A percentile compares a stretch with the other conserved stretches of the same genome.
phyloP scores from a whole-genome alignment of 2,888 invertebrate genomes.

The Andrena camellia region DNA sequence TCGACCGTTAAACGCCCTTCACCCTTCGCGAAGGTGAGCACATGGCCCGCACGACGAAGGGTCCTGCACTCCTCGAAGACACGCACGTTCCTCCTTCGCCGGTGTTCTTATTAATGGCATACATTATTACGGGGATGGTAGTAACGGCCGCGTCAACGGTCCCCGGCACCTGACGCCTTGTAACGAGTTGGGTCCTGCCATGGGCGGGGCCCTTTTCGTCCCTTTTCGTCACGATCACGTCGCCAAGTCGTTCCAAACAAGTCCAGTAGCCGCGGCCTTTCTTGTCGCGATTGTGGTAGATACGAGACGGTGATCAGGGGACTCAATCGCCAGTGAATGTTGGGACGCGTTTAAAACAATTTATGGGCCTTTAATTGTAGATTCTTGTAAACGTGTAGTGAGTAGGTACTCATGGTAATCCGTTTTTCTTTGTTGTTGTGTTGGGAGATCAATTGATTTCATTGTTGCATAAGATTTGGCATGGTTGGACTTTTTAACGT shows the following conservation, averaged over 20 bases:
- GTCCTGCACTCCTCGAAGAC: slow-evolving; percentile 73
- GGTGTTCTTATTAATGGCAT: slow-evolving; percentile 82
- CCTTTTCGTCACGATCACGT: slow-evolving; percentile 70
- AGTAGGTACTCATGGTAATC: too few species aligned
- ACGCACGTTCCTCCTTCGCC: slow-evolving; percentile 70
- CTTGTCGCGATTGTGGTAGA: slow-evolving; percentile 25
- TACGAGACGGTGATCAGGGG: neutral
- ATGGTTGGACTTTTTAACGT: too few species aligned
- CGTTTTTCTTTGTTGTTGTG: too few species aligned
- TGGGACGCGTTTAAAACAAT: neutral
- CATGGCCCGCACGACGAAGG: slow-evolving; percentile 78
- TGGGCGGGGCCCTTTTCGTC: slow-evolving; percentile 63
- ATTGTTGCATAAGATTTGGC: too few species aligned
- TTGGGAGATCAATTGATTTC: too few species aligned
- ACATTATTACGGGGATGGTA: slow-evolving; percentile 80
- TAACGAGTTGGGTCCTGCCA: slow-evolving; percentile 71
- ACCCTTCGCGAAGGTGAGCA: slow-evolving; percentile 76
- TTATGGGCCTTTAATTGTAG: neutral
- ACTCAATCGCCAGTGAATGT: neutral
- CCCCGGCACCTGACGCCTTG: slow-evolving; percentile 83
- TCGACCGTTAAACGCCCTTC: slow-evolving; percentile 81
- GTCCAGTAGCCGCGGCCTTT: slow-evolving; percentile 57
- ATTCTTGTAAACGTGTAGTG: too few species aligned
- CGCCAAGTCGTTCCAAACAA: slow-evolving; percentile 32
- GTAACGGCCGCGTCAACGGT: slow-evolving; percentile 84